Conservation (phyloP, 2,113 vertebrate species). For the Poeciliopsis retropinna region DNA sequence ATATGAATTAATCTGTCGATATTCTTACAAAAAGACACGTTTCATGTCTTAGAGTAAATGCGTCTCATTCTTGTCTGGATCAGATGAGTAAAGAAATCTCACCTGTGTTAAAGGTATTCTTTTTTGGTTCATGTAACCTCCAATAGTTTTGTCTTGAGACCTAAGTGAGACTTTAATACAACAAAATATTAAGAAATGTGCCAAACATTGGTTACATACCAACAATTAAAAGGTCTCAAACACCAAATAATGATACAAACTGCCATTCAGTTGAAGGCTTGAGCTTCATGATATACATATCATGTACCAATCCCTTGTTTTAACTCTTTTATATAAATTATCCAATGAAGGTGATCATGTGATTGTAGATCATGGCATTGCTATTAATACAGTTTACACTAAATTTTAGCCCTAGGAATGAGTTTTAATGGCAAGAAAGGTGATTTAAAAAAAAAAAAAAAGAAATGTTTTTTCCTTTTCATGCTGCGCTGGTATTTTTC, state of each 20-base stretch:
- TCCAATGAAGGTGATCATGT: conserved; percentile 56
- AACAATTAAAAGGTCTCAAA: conserved; percentile 30
- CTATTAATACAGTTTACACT: conserved; percentile 61
- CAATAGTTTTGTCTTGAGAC: conserved; percentile 21
- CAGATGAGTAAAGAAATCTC: conserved; percentile 24
- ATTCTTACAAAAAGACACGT: neutral
- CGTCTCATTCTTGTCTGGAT: neutral
- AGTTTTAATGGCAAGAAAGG: conserved; percentile 41
- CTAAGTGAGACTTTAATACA: conserved; percentile 43
- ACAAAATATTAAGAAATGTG: conserved; percentile 34
- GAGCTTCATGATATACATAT: conserved; percentile 57
- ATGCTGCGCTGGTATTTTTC: conserved; percentile 76
- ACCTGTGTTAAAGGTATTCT: conserved; percentile 26
- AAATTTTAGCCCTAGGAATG: conserved; percentile 32
- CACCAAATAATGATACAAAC: conserved; percentile 13
- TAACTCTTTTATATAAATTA: conserved; percentile 38
- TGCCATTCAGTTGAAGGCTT: conserved; percentile 44
- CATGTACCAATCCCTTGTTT: conserved; percentile 63
- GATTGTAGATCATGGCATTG: conserved; percentile 61
- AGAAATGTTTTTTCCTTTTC: conserved; percentile 29
- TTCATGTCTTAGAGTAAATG: neutral
- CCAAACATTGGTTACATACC: conserved; percentile 42
- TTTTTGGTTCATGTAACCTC: neutral
- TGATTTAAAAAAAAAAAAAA: neutral
- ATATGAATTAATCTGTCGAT: neutral